Percentiles rank a stretch among this genome's conserved stretches.
phyloP scores from a whole-genome alignment of 2,113 vertebrate genomes.

The Butorides virescens region DNA sequence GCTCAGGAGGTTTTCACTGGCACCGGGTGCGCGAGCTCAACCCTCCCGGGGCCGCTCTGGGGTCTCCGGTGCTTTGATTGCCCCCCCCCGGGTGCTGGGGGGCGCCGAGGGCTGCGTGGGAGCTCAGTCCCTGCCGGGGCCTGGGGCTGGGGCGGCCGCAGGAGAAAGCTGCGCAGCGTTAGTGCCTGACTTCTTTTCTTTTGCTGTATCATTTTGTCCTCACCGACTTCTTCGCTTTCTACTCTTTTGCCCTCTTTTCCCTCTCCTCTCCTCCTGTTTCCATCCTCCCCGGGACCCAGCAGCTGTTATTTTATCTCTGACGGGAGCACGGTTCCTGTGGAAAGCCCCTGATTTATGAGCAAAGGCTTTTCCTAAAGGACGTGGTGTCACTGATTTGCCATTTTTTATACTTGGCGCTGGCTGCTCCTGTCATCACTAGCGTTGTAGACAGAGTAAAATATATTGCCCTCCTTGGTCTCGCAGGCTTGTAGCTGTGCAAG shows the following conservation, averaged over 20 bases:
- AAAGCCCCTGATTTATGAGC: neutral
- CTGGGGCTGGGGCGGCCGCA: neutral
- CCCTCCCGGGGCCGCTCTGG: neutral
- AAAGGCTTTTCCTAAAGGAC: neutral
- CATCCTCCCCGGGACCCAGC: neutral
- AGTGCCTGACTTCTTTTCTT: neutral
- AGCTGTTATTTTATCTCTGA: neutral
- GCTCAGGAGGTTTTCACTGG: rapidly evolving
- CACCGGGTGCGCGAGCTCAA: rapidly evolving
- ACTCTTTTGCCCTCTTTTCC: neutral
- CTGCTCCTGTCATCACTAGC: neutral
- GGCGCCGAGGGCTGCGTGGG: rapidly evolving
- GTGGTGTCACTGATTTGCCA: neutral
- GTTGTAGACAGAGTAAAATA: neutral
- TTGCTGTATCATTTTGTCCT: neutral
- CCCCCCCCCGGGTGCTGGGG: neutral
- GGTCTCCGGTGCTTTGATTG: rapidly evolving
- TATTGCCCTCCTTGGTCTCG: neutral
- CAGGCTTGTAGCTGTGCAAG: neutral
- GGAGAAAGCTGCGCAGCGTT: neutral
- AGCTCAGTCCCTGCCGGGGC: neutral
- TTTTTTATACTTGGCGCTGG: neutral
- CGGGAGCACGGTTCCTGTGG: rapidly evolving
- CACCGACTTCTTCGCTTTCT: neutral
- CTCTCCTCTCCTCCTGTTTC: rapidly evolving